Evolutionary conservation across 2,888 invertebrate species (phyloP).

Genomic region (Mesorhabditis sp.): DNA sequence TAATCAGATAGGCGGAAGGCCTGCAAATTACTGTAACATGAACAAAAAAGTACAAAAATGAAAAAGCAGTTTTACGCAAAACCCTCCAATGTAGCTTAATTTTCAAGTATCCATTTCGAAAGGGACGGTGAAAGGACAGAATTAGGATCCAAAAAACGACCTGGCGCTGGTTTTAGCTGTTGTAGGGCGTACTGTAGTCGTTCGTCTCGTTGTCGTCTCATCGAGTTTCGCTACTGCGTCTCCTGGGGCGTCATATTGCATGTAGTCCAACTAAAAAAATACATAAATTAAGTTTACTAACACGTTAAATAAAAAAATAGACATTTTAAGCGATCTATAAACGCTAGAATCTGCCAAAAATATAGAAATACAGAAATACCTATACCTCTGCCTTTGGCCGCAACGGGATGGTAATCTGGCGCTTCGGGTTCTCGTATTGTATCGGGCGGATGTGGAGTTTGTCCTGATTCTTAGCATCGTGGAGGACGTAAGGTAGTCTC

Average conservation of each 20-base stretch:
- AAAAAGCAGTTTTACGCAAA: too few relatives aligned
- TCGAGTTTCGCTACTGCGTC: not conserved
- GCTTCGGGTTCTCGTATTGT: not conserved
- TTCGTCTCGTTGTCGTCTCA: not conserved
- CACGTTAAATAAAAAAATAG: not conserved
- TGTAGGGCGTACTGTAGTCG: not conserved
- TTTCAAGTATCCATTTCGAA: too few relatives aligned
- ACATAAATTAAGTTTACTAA: not conserved
- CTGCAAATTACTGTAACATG: too few relatives aligned
- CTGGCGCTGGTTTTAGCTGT: too few relatives aligned
- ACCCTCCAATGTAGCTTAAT: too few relatives aligned
- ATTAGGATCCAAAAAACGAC: too few relatives aligned
- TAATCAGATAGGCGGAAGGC: too few relatives aligned
- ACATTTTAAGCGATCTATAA: too few relatives aligned
- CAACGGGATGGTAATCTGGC: conserved; percentile 19
- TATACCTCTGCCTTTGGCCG: conserved; percentile 28
- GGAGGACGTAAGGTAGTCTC: too few relatives aligned
- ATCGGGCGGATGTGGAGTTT: not conserved
- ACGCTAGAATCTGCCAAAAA: too few relatives aligned
- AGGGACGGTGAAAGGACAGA: too few relatives aligned
- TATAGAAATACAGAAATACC: not conserved
- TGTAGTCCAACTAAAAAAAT: conserved; percentile 3
- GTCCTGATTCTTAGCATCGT: not conserved
- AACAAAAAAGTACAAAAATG: too few relatives aligned
- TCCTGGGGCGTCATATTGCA: conserved; percentile 2